Conservation (phyloP, 2,888 invertebrate species). For the Hedychridium roseum region DNA sequence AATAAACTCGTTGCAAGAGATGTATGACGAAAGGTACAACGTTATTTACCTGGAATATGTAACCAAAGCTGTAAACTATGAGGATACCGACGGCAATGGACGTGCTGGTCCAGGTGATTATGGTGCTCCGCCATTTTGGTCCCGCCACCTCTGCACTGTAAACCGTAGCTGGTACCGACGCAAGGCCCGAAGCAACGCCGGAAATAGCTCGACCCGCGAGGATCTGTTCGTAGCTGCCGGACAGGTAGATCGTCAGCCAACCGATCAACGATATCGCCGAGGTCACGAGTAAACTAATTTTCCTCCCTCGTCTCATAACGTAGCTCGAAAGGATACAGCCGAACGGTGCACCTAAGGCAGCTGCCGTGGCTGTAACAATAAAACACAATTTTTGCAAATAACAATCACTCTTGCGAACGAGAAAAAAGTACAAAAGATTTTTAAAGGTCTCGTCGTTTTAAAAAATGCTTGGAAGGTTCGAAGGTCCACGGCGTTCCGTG, state of each 20-base stretch:
- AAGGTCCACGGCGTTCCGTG: neutral
- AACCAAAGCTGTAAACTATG: conserved; percentile 66
- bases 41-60: conserved; percentile 61
- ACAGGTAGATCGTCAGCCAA: conserved; percentile 66
- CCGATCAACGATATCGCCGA: conserved; percentile 66
- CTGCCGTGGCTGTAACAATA: conserved; percentile 65
- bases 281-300: conserved; percentile 63
- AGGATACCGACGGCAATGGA: conserved; percentile 67
- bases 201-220: conserved; percentile 65
- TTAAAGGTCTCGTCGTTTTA: neutral
- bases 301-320: conserved; percentile 67
- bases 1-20: neutral
- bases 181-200: conserved; percentile 67
- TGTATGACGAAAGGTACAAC: neutral
- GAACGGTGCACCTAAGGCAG: conserved; percentile 67
- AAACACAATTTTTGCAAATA: conserved; percentile 9
- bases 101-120: conserved; percentile 68
- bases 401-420: neutral
- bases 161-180: conserved; percentile 67
- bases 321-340: conserved; percentile 67
- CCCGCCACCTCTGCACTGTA: conserved; percentile 68
- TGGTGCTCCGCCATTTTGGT: conserved; percentile 63
- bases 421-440: neutral
- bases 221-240: conserved; percentile 59
- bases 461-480: neutral